phyloP scores from a whole-genome alignment of 2,888 invertebrate genomes.

The Meiosimyza decipiens region DNA sequence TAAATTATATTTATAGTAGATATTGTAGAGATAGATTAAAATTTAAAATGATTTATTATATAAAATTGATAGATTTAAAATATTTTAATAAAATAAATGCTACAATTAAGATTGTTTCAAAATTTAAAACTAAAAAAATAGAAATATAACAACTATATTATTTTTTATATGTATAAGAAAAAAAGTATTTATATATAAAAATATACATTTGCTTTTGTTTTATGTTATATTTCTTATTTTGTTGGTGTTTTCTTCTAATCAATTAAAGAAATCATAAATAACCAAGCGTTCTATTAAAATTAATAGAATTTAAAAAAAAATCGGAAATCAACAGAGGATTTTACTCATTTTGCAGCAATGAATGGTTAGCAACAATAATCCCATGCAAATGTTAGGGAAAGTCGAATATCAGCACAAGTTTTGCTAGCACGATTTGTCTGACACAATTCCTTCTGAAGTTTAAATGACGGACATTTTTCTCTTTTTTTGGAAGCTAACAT shows the following conservation, averaged over 20 bases:
- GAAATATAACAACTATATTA: slow-evolving; percentile 12
- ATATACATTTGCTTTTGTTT: slow-evolving; percentile 25
- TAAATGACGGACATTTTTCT: no score
- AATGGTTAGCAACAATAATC: no score
- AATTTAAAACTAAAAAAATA: slow-evolving; percentile 14
- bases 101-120: slow-evolving; percentile 25
- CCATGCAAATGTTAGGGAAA: no score
- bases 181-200: slow-evolving; percentile 27
- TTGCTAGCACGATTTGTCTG: no score
- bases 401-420: no score
- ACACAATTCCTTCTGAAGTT: no score
- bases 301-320: no score
- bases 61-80: slow-evolving; percentile 28
- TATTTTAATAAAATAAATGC: slow-evolving; percentile 27
- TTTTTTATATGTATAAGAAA: slow-evolving; percentile 8
- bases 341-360: no score
- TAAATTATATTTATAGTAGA: slow-evolving; percentile 25
- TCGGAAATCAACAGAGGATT: no score
- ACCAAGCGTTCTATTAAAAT: no score
- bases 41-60: slow-evolving; percentile 22
- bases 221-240: slow-evolving; percentile 10
- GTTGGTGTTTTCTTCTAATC: slow-evolving; percentile 19
- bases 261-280: slow-evolving; percentile 11
- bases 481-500: no score
- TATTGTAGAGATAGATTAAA: slow-evolving; percentile 1